Conservation (phyloP, 2,113 vertebrate species). For the Sinocyclocheilus anshuiensis region DNA sequence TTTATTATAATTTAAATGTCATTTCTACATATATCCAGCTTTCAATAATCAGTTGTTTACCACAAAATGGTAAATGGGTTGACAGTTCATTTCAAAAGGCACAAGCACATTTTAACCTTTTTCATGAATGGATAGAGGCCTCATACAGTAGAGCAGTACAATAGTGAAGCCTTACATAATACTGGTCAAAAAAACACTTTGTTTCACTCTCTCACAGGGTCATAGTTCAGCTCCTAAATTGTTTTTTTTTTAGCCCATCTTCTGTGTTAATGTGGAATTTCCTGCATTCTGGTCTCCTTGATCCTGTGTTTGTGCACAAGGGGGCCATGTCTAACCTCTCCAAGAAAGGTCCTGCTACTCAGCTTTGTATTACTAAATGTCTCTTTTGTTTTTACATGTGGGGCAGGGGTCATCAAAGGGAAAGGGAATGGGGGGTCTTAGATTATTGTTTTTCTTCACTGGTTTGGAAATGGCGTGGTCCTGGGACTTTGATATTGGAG, state of each 20-base stretch:
- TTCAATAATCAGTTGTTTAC: no score
- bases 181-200: background rate
- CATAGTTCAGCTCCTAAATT: conserved; percentile 53
- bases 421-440: conserved; percentile 53
- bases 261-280: conserved; percentile 77
- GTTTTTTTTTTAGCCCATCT: conserved; percentile 70
- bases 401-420: conserved; percentile 6
- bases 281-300: conserved; percentile 68
- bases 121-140: background rate
- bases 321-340: conserved; percentile 54
- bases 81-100: no score
- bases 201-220: conserved; percentile 16
- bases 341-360: conserved; percentile 58
- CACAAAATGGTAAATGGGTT: no score
- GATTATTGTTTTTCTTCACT: conserved; percentile 57
- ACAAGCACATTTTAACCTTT: background rate
- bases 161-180: conserved; percentile 36
- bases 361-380: conserved; percentile 64
- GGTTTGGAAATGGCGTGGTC: conserved; percentile 28
- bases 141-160: conserved; percentile 3
- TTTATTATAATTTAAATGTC: no score
- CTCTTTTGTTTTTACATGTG: conserved; percentile 48
- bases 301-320: conserved; percentile 39
- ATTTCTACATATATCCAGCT: no score
- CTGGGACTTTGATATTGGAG: conserved; percentile 37